These are phyloP conservation scores for Sylvia atricapilla DNA, from an alignment of 2,113 vertebrate genomes.

Conservation along the genomic window DNA sequence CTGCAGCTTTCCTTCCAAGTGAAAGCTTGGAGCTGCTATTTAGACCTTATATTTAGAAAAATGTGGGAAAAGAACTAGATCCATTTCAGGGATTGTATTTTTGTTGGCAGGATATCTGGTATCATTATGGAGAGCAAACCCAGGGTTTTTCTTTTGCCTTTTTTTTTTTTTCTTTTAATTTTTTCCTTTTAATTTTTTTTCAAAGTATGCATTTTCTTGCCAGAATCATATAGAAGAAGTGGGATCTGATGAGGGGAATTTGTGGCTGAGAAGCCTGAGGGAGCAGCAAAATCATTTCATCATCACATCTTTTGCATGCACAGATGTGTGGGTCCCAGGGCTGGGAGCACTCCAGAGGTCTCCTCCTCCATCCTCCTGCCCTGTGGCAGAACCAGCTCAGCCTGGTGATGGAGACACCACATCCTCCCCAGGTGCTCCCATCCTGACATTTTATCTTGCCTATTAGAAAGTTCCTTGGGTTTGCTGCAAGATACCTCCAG, in stretches of 20 bases:
- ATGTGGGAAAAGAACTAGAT: conserved; percentile 65
- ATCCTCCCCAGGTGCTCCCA: background rate
- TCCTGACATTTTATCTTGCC: background rate
- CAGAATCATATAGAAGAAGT: conserved; percentile 28
- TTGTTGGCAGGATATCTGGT: conserved; percentile 67
- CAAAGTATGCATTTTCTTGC: conserved; percentile 63
- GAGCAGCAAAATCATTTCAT: conserved; percentile 64
- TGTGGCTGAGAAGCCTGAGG: conserved; percentile 63
- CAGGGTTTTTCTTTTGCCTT: background rate
- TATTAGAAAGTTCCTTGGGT: background rate
- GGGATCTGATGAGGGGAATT: conserved; percentile 36
- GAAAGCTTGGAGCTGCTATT: conserved; percentile 29
- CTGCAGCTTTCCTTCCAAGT: conserved; percentile 16
- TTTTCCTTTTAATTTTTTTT: background rate
- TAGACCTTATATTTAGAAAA: conserved; percentile 67
- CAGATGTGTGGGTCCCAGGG: conserved; percentile 15
- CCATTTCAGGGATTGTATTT: conserved; percentile 64
- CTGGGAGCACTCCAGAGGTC: background rate
- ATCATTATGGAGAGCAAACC: conserved; percentile 66
- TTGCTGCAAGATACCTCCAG: background rate
- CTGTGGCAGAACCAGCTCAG: background rate
- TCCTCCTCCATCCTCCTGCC: background rate
- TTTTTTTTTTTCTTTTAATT: background rate
- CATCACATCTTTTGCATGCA: conserved; percentile 42
- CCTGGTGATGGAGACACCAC: background rate